A percentile compares a stretch with the other conserved stretches of the same genome.
phyloP scores from a whole-genome alignment of 1,140 invertebrate species.

The Platorchestia sp. region DNA sequence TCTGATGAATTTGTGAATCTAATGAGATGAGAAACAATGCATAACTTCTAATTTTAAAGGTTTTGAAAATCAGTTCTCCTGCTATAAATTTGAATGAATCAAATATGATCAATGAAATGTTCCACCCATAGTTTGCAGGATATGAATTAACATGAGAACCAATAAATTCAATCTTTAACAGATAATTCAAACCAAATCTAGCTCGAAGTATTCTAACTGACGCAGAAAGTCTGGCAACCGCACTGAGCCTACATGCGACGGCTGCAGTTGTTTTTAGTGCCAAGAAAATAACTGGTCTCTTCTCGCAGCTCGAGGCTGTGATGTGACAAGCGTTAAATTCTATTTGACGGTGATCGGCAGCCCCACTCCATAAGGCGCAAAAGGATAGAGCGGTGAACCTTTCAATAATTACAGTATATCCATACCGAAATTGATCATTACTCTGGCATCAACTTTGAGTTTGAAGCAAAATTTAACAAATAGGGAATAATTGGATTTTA shows the following conservation, averaged over 20 bases:
- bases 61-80: not conserved
- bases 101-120: not conserved
- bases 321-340: not conserved
- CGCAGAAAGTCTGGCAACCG: not conserved
- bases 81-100: not conserved
- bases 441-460: no score
- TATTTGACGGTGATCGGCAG: not conserved
- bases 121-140: not conserved
- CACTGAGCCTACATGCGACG: not conserved
- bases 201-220: not conserved
- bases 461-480: not conserved
- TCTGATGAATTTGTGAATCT: not conserved
- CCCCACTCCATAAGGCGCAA: not conserved
- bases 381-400: not conserved
- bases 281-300: not conserved
- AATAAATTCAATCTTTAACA: not conserved
- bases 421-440: not conserved
- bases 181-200: not conserved
- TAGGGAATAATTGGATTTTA: not conserved
- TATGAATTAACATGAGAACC: not conserved
- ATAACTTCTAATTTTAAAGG: not conserved
- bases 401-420: not conserved
- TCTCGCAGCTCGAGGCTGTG: not conserved
- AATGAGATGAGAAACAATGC: not conserved
- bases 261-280: not conserved